Conservation (phyloP, 92 coral and sea anemone species). For the Scolanthus callimorphus region DNA sequence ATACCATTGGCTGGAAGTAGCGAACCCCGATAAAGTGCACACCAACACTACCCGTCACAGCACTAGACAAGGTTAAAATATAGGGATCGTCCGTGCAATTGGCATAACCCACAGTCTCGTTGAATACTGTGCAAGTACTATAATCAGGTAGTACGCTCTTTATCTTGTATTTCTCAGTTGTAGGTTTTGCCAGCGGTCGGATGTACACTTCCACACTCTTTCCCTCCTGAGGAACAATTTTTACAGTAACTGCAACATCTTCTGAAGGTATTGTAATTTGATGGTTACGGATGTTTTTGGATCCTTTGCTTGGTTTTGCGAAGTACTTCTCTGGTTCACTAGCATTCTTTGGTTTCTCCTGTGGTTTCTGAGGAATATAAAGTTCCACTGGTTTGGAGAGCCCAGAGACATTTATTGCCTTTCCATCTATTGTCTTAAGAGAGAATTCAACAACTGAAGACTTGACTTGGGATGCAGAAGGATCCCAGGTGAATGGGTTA, state of each 20-base stretch:
- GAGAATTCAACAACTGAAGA: conserved; percentile 75
- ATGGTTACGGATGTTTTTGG: conserved; percentile 50
- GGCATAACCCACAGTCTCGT: conserved; percentile 1
- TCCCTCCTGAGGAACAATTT: conserved; percentile 45
- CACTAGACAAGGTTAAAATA: conserved; percentile 46
- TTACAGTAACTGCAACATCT: conserved; percentile 35
- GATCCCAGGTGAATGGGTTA: conserved; percentile 84
- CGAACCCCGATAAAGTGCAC: conserved; percentile 75
- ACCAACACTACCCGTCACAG: conserved; percentile 64
- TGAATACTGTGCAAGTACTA: conserved; percentile 30
- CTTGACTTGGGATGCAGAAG: conserved; percentile 53
- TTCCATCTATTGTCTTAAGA: conserved; percentile 58
- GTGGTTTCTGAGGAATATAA: conserved; percentile 43
- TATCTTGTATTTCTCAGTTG: conserved; percentile 44
- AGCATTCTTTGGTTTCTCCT: conserved; percentile 23
- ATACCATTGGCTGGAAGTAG: conserved; percentile 12
- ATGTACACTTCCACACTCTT: conserved; percentile 46
- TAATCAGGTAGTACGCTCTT: conserved; percentile 51
- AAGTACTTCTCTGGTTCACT: conserved; percentile 39
- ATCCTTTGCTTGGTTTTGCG: conserved; percentile 64
- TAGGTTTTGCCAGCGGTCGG: conserved; percentile 32
- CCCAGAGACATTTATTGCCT: conserved; percentile 48
- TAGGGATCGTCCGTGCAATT: conserved; percentile 71
- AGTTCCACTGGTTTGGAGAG: conserved; percentile 66
- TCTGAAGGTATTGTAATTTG: conserved; percentile 41